phyloP scores from a whole-genome alignment of 1,140 invertebrate genomes.

The Doryteuthis pealeii region DNA sequence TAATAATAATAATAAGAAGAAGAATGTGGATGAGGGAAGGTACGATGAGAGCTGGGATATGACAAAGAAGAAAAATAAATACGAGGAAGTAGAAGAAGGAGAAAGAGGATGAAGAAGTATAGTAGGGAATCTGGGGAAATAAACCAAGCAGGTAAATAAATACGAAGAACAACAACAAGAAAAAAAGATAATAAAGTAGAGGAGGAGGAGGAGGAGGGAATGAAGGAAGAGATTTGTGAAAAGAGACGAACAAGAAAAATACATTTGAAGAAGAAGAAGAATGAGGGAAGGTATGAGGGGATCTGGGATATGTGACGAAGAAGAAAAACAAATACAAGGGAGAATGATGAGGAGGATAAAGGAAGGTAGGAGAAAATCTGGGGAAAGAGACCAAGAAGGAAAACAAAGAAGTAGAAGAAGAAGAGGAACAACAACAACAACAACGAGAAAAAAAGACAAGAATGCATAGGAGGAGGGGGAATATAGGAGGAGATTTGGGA shows the following conservation, averaged over 20 bases:
- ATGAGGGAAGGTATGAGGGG: too few species aligned
- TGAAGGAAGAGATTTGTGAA: conserved; percentile 4
- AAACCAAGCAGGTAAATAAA: background rate
- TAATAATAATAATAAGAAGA: too few species aligned
- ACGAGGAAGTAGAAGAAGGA: background rate
- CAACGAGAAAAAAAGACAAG: background rate
- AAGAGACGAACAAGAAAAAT: conserved; percentile 10
- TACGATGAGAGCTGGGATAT: too few species aligned
- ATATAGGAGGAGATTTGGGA: conserved; percentile 9
- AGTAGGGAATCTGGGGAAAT: background rate
- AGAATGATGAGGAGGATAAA: background rate
- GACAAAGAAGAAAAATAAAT: background rate
- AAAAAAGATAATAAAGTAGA: background rate
- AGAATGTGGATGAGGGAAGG: too few species aligned
- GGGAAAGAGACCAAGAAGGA: background rate
- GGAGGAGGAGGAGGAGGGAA: background rate
- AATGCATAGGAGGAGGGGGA: background rate
- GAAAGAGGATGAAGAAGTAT: background rate
- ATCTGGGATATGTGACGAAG: background rate
- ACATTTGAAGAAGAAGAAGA: background rate
- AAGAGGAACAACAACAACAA: background rate
- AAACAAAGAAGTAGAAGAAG: background rate
- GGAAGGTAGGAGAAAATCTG: background rate
- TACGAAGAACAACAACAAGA: background rate
- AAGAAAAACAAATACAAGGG: background rate